A percentile compares a stretch with the other conserved stretches of the same genome.
Conservation (phyloP, 2,113 vertebrate genomes). For the Oplegnathus fasciatus region DNA sequence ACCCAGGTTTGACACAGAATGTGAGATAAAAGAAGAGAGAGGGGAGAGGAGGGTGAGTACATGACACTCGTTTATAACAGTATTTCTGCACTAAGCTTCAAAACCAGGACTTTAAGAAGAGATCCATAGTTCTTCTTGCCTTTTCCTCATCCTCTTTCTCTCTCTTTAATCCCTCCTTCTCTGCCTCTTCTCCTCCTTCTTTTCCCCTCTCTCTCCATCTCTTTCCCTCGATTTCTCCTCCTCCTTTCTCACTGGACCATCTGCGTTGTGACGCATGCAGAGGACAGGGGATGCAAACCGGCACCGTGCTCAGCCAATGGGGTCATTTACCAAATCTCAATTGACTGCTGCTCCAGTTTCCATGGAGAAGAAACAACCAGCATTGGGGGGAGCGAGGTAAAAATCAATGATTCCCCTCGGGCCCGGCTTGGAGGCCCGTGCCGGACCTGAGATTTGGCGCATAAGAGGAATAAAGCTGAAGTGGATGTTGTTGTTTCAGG, state of each 20-base stretch:
- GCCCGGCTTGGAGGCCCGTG: slow-evolving; percentile 27
- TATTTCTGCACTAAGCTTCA: slow-evolving; percentile 5
- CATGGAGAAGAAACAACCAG: slow-evolving; percentile 68
- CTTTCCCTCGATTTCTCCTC: slow-evolving; percentile 9
- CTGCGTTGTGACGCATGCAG: slow-evolving; percentile 48
- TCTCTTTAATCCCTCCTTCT: not conserved
- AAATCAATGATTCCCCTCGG: slow-evolving; percentile 51
- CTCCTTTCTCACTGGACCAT: slow-evolving; percentile 21
- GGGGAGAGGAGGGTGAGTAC: not conserved
- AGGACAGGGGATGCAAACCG: slow-evolving; percentile 51
- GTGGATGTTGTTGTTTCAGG: not conserved
- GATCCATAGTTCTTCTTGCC: not conserved
- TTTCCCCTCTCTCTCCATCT: not conserved
- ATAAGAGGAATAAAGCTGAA: slow-evolving; percentile 22
- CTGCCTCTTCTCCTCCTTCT: not conserved
- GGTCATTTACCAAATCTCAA: slow-evolving; percentile 70
- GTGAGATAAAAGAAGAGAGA: not conserved
- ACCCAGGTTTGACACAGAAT: slow-evolving; percentile 8
- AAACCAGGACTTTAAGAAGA: not conserved
- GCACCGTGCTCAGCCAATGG: slow-evolving; percentile 46
- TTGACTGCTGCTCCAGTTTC: slow-evolving; percentile 74
- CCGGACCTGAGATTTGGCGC: slow-evolving; percentile 30
- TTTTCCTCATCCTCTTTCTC: not conserved
- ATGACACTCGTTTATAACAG: not conserved
- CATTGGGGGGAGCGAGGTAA: slow-evolving; percentile 7